These are phyloP conservation scores for Lasioglossum morio DNA, from an alignment of 2,888 invertebrate genomes.

Conservation along the genomic window DNA sequence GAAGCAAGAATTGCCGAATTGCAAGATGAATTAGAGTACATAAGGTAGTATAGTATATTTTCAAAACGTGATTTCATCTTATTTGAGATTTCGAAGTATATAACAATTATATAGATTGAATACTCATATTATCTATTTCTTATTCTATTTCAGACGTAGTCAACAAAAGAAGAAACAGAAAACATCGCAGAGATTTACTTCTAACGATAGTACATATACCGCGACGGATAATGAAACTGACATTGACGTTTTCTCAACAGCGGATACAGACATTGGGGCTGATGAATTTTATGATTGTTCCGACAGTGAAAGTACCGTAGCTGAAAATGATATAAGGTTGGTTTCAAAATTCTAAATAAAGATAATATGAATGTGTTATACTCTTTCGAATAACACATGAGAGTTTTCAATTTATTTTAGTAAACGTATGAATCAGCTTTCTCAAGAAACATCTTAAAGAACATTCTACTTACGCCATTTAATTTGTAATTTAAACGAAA, in stretches of 20 bases:
- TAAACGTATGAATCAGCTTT: constrained; percentile 50
- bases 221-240: constrained; percentile 79
- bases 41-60: constrained; percentile 71
- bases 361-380: constrained; percentile 32
- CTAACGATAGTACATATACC: constrained; percentile 74
- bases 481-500: constrained; percentile 43
- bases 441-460: constrained; percentile 53
- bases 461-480: constrained; percentile 40
- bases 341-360: constrained; percentile 52
- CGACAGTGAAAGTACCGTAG: constrained; percentile 76
- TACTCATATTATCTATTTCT: constrained; percentile 1
- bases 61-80: constrained; percentile 22
- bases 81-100: background rate
- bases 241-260: constrained; percentile 78
- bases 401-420: constrained; percentile 54
- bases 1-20: constrained; percentile 76
- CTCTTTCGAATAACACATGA: constrained; percentile 36
- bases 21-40: constrained; percentile 76
- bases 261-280: constrained; percentile 80
- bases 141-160: constrained; percentile 68
- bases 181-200: constrained; percentile 65
- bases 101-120: constrained; percentile 10
- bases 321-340: constrained; percentile 78
- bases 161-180: constrained; percentile 76
- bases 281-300: constrained; percentile 83